These are phyloP conservation scores for Galbula dea DNA, from an alignment of 2,113 vertebrate genomes.

Conservation along the genomic window DNA sequence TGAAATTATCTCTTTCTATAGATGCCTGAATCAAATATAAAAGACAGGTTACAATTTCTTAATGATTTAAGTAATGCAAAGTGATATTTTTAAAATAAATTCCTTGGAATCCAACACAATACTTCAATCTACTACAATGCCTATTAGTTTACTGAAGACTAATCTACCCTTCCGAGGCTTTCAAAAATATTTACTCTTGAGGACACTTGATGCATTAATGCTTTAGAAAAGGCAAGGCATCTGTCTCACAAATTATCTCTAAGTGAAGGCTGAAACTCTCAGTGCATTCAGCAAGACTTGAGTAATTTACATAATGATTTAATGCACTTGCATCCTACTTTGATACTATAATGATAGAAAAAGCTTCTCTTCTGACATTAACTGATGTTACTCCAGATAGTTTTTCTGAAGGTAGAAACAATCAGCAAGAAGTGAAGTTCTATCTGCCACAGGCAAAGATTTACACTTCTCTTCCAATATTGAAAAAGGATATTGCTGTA, in stretches of 20 bases:
- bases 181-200: background rate
- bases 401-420: background rate
- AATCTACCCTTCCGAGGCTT: background rate
- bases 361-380: slow-evolving; percentile 16
- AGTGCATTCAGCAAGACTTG: background rate
- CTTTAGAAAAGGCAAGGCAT: background rate
- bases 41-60: background rate
- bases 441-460: background rate
- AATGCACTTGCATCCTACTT: slow-evolving; percentile 28
- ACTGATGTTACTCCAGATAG: slow-evolving; percentile 17
- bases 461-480: slow-evolving; percentile 1
- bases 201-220: background rate
- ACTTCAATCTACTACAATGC: background rate
- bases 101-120: background rate
- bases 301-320: slow-evolving; percentile 29
- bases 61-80: background rate
- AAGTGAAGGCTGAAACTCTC: background rate
- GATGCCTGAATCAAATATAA: background rate
- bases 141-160: slow-evolving; percentile 4
- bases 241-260: background rate
- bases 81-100: background rate
- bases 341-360: slow-evolving; percentile 35
- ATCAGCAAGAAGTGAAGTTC: background rate
- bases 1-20: background rate
- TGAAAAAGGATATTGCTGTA: background rate